Conservation (phyloP, 1,140 invertebrate species). For the Rhyzopertha dominica region DNA sequence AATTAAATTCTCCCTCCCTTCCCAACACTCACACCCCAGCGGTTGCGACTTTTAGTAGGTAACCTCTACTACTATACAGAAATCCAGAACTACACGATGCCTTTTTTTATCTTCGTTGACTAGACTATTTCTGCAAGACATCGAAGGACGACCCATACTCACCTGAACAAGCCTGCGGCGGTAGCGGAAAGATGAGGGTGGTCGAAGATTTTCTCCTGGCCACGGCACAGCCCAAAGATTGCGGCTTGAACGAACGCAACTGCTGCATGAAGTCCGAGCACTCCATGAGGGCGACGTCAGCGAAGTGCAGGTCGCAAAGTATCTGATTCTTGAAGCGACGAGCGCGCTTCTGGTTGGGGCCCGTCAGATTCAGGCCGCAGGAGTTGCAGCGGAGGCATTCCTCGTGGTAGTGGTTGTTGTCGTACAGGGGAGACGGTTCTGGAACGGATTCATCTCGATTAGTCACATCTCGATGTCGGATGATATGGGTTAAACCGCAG, state of each 20-base stretch:
- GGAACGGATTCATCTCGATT: too few species aligned
- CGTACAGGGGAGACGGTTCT: constrained; percentile 85
- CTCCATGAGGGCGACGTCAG: constrained; percentile 93
- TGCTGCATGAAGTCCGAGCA: constrained; percentile 95
- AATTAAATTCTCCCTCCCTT: too few species aligned
- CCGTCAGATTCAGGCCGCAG: constrained; percentile 86
- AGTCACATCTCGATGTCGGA: too few species aligned
- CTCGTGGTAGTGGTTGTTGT: constrained; percentile 94
- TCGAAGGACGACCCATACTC: too few species aligned
- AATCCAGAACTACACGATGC: too few species aligned
- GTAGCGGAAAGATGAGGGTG: constrained; percentile 87
- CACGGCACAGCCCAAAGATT: constrained; percentile 88
- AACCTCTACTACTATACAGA: too few species aligned
- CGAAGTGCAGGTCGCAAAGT: constrained; percentile 85
- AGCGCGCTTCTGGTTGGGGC: constrained; percentile 79
- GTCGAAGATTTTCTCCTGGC: constrained; percentile 88
- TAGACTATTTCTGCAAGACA: too few species aligned
- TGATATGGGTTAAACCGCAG: too few species aligned
- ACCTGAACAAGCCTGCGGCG: constrained; percentile 92
- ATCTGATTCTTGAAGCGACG: constrained; percentile 77
- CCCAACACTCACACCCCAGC: too few species aligned
- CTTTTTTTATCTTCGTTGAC: too few species aligned
- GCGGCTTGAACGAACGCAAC: constrained; percentile 89
- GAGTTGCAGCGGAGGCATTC: constrained; percentile 93
- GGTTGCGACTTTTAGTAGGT: too few species aligned